Conservation (phyloP, 2,797 vertebrate species). For the Echeneis naucrates region DNA sequence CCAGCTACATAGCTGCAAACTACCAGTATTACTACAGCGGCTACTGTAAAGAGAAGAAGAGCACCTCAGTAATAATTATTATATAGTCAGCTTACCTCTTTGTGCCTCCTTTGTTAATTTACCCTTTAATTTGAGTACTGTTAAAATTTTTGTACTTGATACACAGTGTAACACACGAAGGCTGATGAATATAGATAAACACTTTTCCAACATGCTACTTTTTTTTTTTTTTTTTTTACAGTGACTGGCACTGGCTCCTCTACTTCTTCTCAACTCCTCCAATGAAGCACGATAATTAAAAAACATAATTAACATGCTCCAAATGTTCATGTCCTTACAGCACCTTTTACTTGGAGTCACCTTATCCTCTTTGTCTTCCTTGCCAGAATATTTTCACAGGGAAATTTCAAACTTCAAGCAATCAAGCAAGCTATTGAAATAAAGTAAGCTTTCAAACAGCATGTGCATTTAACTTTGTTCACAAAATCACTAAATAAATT, state of each 20-base stretch:
- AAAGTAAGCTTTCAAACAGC: too few species aligned
- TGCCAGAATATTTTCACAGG: conserved; percentile 3
- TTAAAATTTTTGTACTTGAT: too few species aligned
- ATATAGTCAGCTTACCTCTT: background rate
- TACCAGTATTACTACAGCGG: background rate
- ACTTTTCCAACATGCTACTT: background rate
- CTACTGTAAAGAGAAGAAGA: too few species aligned
- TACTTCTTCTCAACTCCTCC: background rate
- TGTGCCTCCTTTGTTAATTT: too few species aligned
- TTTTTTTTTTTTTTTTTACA: background rate
- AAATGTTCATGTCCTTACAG: background rate
- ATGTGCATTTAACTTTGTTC: too few species aligned
- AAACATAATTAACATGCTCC: background rate
- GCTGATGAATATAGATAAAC: background rate
- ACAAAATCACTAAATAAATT: too few species aligned
- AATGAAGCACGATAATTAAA: background rate
- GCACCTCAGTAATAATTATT: background rate
- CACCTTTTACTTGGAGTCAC: conserved; percentile 23
- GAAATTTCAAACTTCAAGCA: conserved; percentile 35
- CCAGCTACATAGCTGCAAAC: background rate
- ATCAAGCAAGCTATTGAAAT: too few species aligned
- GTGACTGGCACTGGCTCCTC: background rate
- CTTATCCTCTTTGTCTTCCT: conserved; percentile 1
- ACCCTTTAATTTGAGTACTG: background rate
- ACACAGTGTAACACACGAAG: background rate